These are phyloP conservation scores for Serripes groenlandicus DNA, from an alignment of 2,888 invertebrate species.

Conservation along the genomic window DNA sequence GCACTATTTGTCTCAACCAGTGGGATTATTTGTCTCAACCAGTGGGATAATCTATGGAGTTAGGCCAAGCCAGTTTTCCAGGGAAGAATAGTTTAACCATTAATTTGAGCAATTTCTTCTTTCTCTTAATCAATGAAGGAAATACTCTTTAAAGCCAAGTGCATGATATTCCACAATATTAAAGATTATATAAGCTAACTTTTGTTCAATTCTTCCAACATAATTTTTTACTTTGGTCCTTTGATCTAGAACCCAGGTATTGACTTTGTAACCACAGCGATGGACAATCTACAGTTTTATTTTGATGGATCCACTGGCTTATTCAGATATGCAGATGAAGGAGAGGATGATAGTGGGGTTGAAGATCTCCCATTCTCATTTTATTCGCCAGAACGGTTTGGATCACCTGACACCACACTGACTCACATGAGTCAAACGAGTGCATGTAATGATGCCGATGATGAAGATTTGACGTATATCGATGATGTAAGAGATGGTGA, in stretches of 20 bases:
- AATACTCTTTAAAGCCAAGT: neutral
- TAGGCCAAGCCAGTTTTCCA: no score
- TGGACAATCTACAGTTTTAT: constrained; percentile 33
- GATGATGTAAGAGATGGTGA: constrained; percentile 61
- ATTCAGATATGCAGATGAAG: constrained; percentile 39
- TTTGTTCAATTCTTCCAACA: neutral
- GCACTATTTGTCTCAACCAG: no score
- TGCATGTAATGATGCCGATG: constrained; percentile 9
- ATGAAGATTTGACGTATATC: constrained; percentile 48
- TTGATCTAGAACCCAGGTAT: neutral
- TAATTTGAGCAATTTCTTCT: no score
- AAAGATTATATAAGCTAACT: neutral
- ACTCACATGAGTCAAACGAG: neutral
- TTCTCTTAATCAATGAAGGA: no score
- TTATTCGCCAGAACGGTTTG: constrained; percentile 21
- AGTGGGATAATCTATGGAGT: no score
- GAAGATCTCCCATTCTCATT: constrained; percentile 60
- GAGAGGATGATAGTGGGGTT: constrained; percentile 50
- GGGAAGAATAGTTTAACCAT: no score
- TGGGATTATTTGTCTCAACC: no score
- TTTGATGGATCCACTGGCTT: constrained; percentile 42
- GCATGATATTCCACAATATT: neutral
- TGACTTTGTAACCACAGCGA: neutral
- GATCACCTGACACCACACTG: neutral
- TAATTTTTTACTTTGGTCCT: neutral